phyloP scores from a whole-genome alignment of 2,797 vertebrate genomes.

The Hemitrygon akajei region DNA sequence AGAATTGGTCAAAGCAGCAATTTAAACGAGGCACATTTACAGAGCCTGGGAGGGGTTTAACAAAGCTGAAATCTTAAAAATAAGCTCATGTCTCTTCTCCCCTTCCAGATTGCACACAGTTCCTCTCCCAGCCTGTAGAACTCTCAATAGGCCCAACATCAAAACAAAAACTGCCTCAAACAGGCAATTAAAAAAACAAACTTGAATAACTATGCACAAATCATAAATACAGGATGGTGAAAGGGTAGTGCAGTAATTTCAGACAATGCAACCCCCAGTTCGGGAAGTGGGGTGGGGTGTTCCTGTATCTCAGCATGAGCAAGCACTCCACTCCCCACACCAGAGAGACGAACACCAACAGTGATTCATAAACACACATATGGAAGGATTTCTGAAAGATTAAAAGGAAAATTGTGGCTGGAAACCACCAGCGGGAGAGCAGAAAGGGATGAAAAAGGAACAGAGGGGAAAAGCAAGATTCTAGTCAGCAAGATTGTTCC shows the following conservation, averaged over 20 bases:
- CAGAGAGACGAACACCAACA: neutral
- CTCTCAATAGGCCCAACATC: neutral
- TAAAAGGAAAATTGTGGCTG: neutral
- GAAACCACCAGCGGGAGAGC: neutral
- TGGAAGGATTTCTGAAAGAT: neutral
- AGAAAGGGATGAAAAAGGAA: neutral
- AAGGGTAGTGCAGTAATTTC: neutral
- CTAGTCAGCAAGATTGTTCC: too few species aligned
- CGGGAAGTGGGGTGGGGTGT: too few species aligned
- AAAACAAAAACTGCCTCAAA: neutral
- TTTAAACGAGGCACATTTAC: slow-evolving; percentile 43
- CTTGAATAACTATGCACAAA: neutral
- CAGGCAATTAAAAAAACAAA: neutral
- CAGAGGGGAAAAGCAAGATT: neutral
- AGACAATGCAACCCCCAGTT: neutral
- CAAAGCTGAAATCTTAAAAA: slow-evolving; percentile 36
- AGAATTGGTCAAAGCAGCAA: slow-evolving; percentile 41
- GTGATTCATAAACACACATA: neutral
- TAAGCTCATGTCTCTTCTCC: slow-evolving; percentile 44
- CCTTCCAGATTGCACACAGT: slow-evolving; percentile 18
- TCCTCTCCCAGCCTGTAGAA: slow-evolving; percentile 30
- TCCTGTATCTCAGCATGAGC: neutral
- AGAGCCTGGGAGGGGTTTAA: slow-evolving; percentile 14
- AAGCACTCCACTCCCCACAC: neutral
- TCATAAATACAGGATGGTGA: neutral